Conservation (phyloP, 2,888 invertebrate species). For the Ichneumon xanthorius region DNA sequence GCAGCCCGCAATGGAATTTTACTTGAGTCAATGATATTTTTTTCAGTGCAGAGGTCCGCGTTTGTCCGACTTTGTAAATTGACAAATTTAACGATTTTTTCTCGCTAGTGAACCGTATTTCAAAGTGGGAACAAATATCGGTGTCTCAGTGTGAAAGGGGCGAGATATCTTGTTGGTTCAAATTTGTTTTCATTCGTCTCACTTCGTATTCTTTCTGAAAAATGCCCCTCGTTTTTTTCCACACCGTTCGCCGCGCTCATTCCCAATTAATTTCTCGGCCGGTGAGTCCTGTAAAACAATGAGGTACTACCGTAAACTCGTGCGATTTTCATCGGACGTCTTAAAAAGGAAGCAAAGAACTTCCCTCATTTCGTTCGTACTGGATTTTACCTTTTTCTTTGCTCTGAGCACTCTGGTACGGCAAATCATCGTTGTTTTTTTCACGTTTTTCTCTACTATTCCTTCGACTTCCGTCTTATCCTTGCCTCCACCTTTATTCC, state of each 20-base stretch:
- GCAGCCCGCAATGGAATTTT: too few species aligned
- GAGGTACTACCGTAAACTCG: constrained; percentile 48
- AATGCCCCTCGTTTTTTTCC: constrained; percentile 6
- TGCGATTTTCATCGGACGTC: constrained; percentile 46
- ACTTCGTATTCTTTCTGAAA: background rate
- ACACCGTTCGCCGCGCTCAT: constrained; percentile 59
- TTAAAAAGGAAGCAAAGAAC: constrained; percentile 56
- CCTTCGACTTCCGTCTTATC: constrained; percentile 5
- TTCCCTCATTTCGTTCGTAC: constrained; percentile 50
- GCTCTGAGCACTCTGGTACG: constrained; percentile 8
- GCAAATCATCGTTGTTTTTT: background rate
- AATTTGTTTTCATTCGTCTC: constrained; percentile 10
- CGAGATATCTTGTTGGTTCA: too few species aligned
- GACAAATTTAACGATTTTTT: too few species aligned
- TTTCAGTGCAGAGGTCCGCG: too few species aligned
- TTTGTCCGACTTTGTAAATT: too few species aligned
- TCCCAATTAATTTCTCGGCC: constrained; percentile 65
- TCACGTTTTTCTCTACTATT: background rate
- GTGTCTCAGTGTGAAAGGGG: too few species aligned
- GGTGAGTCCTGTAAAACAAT: constrained; percentile 63
- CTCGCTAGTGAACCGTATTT: too few species aligned
- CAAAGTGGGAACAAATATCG: too few species aligned
- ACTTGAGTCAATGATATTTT: too few species aligned
- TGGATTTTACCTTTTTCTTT: constrained; percentile 34
- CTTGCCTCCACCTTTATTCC: background rate